Evolutionary conservation across 2,888 invertebrate species (phyloP), one percentile per base, ranked within the genome.

Genomic region (Abscondita cerata): DNA sequence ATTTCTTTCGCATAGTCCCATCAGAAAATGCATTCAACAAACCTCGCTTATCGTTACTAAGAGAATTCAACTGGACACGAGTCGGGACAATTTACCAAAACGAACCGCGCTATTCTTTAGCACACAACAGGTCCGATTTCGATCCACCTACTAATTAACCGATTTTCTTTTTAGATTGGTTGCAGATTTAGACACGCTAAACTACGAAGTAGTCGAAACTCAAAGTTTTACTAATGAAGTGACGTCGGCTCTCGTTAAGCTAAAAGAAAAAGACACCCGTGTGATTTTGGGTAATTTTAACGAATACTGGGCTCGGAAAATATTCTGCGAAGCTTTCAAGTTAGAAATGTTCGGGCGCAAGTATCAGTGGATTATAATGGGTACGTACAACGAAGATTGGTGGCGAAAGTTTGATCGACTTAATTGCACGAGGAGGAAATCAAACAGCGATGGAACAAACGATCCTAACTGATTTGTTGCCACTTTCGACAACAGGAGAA

Each of bases 1-100:
- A 97, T 81, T 96, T 98, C 85, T 98, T 96, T 83, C 89, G 98
- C 51, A 94, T 97, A 65, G 97, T 97, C 15, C 98, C 98, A 0
- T 95, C 95, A 54, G 97, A 98, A 80, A 95, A 94, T 77, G 96
- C 96, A 51, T 96, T 96, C 83, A 98, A 98, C 81, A 88, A 92
- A 15, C 97, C 98, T 0, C 86, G 97, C 20, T 86, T 98, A 55
- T 89, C 93, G 3, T 83, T 99, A 31, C 84, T 99, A 68, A 87
- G 89, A 76, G 89, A 91, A 73, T 99, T 95, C 83, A 97, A 98
- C 82, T 99, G 99, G 99, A 97, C 95, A 0, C 84, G 94, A 62
- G 96, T 99, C 33, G 98, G 97, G 1, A 98, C 98, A 1, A 89
- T 99, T 66, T 98, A 96, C 79, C 97, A 97, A 81, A 97, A 97